Evolutionary conservation across 2,113 vertebrate genomes (phyloP).

Genomic region (Pardalotus punctatus): DNA sequence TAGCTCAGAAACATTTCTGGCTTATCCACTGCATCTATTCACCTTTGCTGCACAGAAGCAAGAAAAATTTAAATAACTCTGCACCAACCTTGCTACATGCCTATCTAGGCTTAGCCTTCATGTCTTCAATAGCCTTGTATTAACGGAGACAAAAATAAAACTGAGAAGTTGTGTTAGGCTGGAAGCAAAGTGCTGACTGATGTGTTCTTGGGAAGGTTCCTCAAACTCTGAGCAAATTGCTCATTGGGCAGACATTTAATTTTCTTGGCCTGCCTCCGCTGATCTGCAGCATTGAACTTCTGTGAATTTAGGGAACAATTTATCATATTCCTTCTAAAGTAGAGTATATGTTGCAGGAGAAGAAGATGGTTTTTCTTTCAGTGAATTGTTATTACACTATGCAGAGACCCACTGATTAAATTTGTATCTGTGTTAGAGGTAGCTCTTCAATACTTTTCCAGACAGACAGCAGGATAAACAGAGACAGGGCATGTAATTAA

Average conservation of each 20-base stretch:
- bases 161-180: not conserved
- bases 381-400: not conserved
- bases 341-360: not conserved
- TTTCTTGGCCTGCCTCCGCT: slow-evolving; percentile 31
- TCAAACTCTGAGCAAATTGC: slow-evolving; percentile 27
- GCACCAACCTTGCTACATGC: not conserved
- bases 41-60: not conserved
- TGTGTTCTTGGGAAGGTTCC: slow-evolving; percentile 1
- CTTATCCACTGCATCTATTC: not conserved
- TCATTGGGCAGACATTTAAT: slow-evolving; percentile 42
- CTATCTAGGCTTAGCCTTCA: not conserved
- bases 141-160: not conserved
- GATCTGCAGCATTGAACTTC: slow-evolving; percentile 34
- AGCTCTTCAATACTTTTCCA: not conserved
- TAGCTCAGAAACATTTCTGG: not conserved
- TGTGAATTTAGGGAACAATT: slow-evolving; percentile 5
- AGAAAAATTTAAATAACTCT: not conserved
- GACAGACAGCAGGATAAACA: not conserved
- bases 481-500: not conserved
- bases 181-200: not conserved
- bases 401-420: not conserved
- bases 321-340: not conserved
- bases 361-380: not conserved
- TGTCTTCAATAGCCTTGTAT: not conserved
- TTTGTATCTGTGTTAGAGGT: not conserved